Percentiles rank a stretch among this genome's conserved stretches.
These are phyloP conservation scores for Cochlearius cochlearius DNA, from an alignment of 2,113 vertebrate species.

Conservation along the genomic window DNA sequence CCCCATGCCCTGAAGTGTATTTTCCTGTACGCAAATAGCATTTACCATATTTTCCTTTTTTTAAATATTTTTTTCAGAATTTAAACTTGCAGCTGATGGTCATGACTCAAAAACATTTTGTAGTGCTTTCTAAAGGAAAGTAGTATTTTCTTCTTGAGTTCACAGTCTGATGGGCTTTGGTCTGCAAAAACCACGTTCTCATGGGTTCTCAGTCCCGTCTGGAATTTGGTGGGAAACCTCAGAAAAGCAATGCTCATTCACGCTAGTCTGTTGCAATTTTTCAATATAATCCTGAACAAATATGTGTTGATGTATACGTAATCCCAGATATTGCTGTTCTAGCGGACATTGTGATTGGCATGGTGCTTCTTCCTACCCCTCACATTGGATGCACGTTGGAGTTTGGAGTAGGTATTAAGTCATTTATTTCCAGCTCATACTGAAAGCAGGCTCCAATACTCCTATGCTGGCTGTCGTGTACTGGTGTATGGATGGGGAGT, in stretches of 20 bases:
- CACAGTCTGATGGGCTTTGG: neutral
- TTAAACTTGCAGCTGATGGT: neutral
- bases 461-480: rapidly evolving
- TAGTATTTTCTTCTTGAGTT: neutral
- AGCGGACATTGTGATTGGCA: neutral
- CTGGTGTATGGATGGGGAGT: neutral
- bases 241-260: neutral
- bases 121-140: neutral
- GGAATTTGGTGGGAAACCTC: neutral
- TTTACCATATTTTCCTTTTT: neutral
- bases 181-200: neutral
- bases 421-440: neutral
- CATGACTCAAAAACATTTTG: neutral
- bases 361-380: neutral
- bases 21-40: neutral
- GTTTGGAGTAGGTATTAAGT: neutral
- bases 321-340: neutral
- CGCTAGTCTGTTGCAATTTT: neutral
- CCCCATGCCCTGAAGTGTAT: neutral
- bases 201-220: neutral
- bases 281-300: neutral
- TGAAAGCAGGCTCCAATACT: neutral
- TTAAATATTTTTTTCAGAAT: neutral
- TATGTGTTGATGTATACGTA: rapidly evolving
- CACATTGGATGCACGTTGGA: neutral